Base-by-base conservation (phyloP, 1,140 invertebrate genomes). In the Leptopilina clavipes region DNA sequence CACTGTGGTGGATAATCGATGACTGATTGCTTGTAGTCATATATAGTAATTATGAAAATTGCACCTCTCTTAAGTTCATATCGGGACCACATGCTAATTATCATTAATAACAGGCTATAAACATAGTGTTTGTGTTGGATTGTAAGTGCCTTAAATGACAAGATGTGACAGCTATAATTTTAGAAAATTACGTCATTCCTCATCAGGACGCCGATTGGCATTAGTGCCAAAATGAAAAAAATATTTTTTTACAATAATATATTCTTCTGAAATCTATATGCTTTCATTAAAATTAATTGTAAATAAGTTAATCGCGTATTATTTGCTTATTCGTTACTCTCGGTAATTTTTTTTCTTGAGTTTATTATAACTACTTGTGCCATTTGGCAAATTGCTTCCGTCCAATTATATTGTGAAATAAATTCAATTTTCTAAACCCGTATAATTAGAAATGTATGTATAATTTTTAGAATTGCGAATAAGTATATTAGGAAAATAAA, bases 31-130 rank as follows among this genome's bases (percentile, higher is more conserved):
- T 43, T 22, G 25, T 73, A 56, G 31, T 48, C 45, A 14, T 43
- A 40, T n/a, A n/a, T 40, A 37, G n/a, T 59, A 43, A 65, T 37
- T 40, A 70, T 74, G 22, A 56, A 59, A 74, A 56, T 65, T 65
- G 59, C 22, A 65, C 59, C 59, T 65, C 59, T 65, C 25, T 37
- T 14, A 22, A 52, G 22, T 59, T 59, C 18, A 19, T 25, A 59
- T 65, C 25, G 59, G 25, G n/a, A n/a, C 59, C 25, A 31, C 59
- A 65, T 65, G n/a, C 59, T 65, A 37, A 65, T 65, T 65, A 65
- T 65, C 22, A 25, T 31, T 65, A 65, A 65, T 65, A 7, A 37
- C 59, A 65, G 59, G 25, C 59, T 14, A 10, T 65, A 65, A 65
- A 65, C 11, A 65, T 25, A 65, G 59, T 65, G 22, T 65, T 65